A percentile compares a stretch with the other conserved stretches of the same genome.
Conservation (phyloP, 2,113 vertebrate genomes). For the Athene cunicularia region DNA sequence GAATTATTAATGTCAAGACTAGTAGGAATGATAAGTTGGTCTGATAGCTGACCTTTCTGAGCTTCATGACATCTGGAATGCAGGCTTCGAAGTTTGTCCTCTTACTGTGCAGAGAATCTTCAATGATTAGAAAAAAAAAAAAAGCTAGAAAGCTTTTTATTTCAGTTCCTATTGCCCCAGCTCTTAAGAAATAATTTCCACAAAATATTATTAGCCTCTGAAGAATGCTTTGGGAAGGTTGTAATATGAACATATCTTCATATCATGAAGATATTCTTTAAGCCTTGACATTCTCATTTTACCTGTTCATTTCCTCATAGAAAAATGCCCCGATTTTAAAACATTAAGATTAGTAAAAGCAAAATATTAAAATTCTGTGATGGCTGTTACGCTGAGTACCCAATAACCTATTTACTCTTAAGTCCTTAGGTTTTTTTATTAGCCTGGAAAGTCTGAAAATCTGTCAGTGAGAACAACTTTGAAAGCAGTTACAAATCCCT, state of each 20-base stretch:
- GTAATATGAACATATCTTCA: neutral
- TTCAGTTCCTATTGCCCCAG: neutral
- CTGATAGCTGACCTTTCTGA: neutral
- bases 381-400: neutral
- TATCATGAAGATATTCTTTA: neutral
- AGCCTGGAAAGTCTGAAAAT: neutral
- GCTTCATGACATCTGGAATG: neutral
- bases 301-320: neutral
- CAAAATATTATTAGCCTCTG: neutral
- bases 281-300: neutral
- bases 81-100: conserved; percentile 19
- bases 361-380: neutral
- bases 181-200: neutral
- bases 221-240: neutral
- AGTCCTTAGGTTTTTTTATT: neutral
- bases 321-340: neutral
- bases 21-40: neutral
- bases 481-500: neutral
- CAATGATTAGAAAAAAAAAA: too few relatives aligned
- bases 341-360: neutral
- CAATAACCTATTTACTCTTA: neutral
- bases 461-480: neutral
- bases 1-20: neutral
- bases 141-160: conserved; percentile 8
- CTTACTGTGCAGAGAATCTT: neutral